Evolutionary conservation across 2,113 vertebrate genomes (phyloP).

Genomic region (Petrocephalus zakoni): DNA sequence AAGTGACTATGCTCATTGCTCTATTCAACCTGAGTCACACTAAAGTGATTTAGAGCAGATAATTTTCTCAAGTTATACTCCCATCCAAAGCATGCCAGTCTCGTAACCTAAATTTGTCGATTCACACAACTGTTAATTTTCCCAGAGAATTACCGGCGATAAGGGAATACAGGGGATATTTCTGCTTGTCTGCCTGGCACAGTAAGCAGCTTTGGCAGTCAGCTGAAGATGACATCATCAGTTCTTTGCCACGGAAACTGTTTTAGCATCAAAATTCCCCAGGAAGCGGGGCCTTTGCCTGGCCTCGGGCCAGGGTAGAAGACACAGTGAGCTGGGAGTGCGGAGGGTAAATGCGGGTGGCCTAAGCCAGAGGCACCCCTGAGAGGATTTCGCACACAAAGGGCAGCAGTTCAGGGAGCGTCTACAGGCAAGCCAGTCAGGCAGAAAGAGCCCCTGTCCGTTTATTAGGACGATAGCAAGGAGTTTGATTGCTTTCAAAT

Average conservation of each 20-base stretch:
- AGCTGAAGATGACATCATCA: not conserved
- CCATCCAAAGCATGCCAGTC: not conserved
- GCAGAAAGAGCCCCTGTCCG: conserved; percentile 3
- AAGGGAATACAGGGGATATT: not conserved
- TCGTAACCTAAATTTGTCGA: not conserved
- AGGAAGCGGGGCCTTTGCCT: not conserved
- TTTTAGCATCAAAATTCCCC: not conserved
- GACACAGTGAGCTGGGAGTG: not conserved
- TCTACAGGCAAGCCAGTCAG: not conserved
- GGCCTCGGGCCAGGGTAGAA: not conserved
- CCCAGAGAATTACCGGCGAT: not conserved
- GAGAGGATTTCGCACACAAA: not conserved
- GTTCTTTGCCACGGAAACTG: not conserved
- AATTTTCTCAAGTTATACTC: not conserved
- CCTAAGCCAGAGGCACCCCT: not conserved
- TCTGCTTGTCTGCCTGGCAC: not conserved
- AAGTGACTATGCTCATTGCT: not conserved
- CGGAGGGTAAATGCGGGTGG: not conserved
- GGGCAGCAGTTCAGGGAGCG: not conserved
- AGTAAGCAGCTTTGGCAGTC: not conserved
- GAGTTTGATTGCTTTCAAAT: conserved; percentile 12
- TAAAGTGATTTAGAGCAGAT: not conserved
- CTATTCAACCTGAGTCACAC: not conserved
- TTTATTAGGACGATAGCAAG: conserved; percentile 11
- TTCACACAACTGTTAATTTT: not conserved